Base-by-base conservation (phyloP, 2,797 vertebrate species). In the Phoxinus dragarum region DNA sequence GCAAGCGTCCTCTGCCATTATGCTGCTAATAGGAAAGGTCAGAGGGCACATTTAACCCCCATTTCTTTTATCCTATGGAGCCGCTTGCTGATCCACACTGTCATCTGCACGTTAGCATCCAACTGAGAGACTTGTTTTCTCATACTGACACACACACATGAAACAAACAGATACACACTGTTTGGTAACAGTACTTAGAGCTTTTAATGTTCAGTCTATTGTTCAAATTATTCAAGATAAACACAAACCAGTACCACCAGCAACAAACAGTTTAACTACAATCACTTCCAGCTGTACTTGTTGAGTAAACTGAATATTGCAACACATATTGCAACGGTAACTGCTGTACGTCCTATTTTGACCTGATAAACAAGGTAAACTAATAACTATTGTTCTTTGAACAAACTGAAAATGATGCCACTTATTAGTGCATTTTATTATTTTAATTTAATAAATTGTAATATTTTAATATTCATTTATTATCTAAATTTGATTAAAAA, bases 1-100 rank as follows among this genome's bases (percentile, higher is more conserved):
- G 67, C 80, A 66, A 78, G 85, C 54, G 34, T 86, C 87, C 81
- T 82, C 64, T 54, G 36, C 82, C 76, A 86, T 89, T 89, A 86
- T 88, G 75, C 38, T 71, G 71, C 80, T 78, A 84, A 89, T 88
- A 80, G 38, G 49, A 72, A 84, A 84, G 87, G 88, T 88, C 83
- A 87, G 40, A 88, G 87, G 85, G 67, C 78, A 80, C 67, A 47
- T 81, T 84, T 84, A 86, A 85, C 80, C 80, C 82, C 76, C 67
- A 72, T 84, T 80, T 80, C 69, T 80, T 80, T 85, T 80, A 85
- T 67, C 74, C 34, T 14, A 27, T 69, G 38, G 40, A 54, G 44
- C 56, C 49, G 38, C 82, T 78, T 16, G 68, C 85, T 89, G 86
- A 86, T 84, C 69, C 59, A 69, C 81, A 73, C 73, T 80, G 80